These are phyloP conservation scores for Meandrusa payeni DNA, from an alignment of 2,888 invertebrate species.

Conservation along the genomic window DNA sequence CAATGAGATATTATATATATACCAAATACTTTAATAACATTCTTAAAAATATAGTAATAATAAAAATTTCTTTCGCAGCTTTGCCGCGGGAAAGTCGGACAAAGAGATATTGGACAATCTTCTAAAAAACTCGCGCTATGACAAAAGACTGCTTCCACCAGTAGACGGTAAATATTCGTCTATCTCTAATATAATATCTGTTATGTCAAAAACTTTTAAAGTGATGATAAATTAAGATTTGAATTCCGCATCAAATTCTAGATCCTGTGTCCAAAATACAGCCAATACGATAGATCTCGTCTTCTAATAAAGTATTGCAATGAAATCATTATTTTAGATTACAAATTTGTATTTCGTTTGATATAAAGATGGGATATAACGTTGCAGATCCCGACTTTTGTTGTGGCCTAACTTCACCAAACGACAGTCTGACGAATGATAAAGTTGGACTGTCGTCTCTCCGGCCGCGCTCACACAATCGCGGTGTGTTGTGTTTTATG, in stretches of 20 bases:
- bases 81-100: slow-evolving; percentile 95
- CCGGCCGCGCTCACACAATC: slow-evolving; percentile 80
- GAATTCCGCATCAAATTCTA: too few species aligned
- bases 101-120: slow-evolving; percentile 96
- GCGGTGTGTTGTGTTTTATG: slow-evolving; percentile 82
- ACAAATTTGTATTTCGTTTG: too few species aligned
- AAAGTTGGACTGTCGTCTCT: slow-evolving; percentile 73
- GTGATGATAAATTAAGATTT: too few species aligned
- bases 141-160: slow-evolving; percentile 94
- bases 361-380: slow-evolving; percentile 45
- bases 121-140: slow-evolving; percentile 92
- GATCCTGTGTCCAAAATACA: too few species aligned
- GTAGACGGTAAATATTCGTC: slow-evolving; percentile 90
- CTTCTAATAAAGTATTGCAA: too few species aligned
- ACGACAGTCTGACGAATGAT: slow-evolving; percentile 86
- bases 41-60: background rate
- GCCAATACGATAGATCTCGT: too few species aligned
- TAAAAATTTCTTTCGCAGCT: slow-evolving; percentile 79
- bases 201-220: too few species aligned
- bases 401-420: slow-evolving; percentile 91
- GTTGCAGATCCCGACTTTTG: slow-evolving; percentile 95
- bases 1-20: too few species aligned
- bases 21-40: too few species aligned
- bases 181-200: too few species aligned
- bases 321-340: too few species aligned